These are phyloP conservation scores for Pagrus major DNA, from an alignment of 2,113 vertebrate genomes.

Conservation along the genomic window DNA sequence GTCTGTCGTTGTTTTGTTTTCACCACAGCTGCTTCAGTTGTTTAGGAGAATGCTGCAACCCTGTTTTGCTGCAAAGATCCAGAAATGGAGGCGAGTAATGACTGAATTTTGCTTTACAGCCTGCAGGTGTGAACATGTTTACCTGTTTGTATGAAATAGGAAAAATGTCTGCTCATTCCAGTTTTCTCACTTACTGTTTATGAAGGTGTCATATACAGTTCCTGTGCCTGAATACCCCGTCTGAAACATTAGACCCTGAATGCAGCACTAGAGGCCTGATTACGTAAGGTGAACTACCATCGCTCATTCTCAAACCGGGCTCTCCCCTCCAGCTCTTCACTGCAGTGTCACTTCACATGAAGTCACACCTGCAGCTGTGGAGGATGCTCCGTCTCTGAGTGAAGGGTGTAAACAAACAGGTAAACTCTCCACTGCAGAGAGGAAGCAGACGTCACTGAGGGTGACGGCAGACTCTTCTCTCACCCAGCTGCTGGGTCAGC, in stretches of 20 bases:
- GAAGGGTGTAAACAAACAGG: conserved; percentile 5
- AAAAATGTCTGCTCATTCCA: not conserved
- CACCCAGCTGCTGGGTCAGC: not conserved
- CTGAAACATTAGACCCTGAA: not conserved
- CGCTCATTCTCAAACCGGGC: conserved; percentile 1
- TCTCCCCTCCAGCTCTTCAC: conserved; percentile 2
- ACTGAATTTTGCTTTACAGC: too few species aligned
- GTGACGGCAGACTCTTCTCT: not conserved
- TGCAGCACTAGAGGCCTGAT: not conserved
- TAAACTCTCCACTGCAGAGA: not conserved
- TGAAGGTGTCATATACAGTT: not conserved
- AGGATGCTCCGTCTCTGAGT: not conserved
- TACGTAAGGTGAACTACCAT: conserved; percentile 34
- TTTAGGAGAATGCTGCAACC: too few species aligned
- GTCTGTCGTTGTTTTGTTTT: too few species aligned
- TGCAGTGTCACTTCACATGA: conserved; percentile 19
- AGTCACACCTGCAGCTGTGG: conserved; percentile 33
- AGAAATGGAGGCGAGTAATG: too few species aligned
- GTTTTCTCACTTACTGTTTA: not conserved
- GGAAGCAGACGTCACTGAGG: not conserved
- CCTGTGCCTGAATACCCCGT: not conserved
- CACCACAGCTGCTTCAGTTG: too few species aligned
- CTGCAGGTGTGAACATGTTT: not conserved
- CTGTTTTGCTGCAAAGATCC: too few species aligned
- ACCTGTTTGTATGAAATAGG: not conserved